A percentile compares a stretch with the other conserved stretches of the same genome.
Conservation (phyloP, 2,888 invertebrate genomes). For the Platerodrilus igneus region DNA sequence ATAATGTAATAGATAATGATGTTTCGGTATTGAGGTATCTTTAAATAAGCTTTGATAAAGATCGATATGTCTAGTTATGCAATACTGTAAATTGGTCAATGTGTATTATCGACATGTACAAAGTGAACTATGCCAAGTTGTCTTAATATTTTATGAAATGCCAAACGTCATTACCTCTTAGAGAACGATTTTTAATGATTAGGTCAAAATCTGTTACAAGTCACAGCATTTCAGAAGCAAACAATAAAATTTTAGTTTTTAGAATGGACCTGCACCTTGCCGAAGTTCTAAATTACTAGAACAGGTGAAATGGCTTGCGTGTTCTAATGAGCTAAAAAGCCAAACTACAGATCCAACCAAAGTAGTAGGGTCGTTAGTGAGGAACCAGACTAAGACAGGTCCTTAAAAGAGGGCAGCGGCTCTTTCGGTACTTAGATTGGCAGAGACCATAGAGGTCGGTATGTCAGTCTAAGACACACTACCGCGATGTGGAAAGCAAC, state of each 20-base stretch:
- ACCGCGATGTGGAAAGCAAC: too few relatives aligned
- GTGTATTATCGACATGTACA: background rate
- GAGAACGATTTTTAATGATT: slow-evolving; percentile 31
- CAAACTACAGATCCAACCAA: too few relatives aligned
- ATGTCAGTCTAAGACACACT: too few relatives aligned
- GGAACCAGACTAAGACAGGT: too few relatives aligned
- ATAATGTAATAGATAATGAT: slow-evolving; percentile 30
- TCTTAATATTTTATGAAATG: slow-evolving; percentile 26
- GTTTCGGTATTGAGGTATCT: slow-evolving; percentile 31
- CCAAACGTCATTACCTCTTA: slow-evolving; percentile 29
- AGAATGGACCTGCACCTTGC: too few relatives aligned
- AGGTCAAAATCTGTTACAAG: slow-evolving; percentile 28
- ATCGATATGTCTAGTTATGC: slow-evolving; percentile 19
- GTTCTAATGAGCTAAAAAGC: too few relatives aligned
- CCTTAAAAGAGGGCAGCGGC: too few relatives aligned
- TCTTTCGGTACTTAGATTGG: too few relatives aligned
- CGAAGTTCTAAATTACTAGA: too few relatives aligned
- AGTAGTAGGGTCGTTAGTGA: too few relatives aligned
- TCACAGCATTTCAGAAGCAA: slow-evolving; percentile 32
- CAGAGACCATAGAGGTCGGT: too few relatives aligned
- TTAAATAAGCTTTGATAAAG: slow-evolving; percentile 22
- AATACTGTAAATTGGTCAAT: slow-evolving; percentile 14
- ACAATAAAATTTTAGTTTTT: slow-evolving; percentile 22
- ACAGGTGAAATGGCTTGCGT: too few relatives aligned
- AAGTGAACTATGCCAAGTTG: slow-evolving; percentile 29